Evolutionary conservation across 1,140 invertebrate species (phyloP).

Genomic region (Lineus longissimus): DNA sequence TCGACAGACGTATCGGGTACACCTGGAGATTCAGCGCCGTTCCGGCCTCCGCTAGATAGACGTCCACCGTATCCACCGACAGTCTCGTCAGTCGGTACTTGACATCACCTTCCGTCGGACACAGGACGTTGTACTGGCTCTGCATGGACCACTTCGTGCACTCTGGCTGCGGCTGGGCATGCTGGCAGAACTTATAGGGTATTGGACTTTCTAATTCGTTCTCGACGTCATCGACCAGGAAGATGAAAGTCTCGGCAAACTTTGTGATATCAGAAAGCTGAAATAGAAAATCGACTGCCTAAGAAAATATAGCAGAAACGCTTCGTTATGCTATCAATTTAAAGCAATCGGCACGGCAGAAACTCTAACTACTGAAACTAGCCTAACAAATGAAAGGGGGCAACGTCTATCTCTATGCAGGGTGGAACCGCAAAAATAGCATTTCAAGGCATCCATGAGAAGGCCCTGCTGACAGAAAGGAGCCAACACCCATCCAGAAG

Average conservation of each 20-base stretch:
- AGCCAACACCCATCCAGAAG: too few relatives aligned
- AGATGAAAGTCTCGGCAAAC: constrained; percentile 81
- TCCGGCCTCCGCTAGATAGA: constrained; percentile 84
- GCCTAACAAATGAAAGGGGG: too few relatives aligned
- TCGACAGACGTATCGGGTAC: constrained; percentile 79
- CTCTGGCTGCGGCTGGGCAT: constrained; percentile 71
- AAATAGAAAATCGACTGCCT: constrained; percentile 18
- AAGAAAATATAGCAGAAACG: constrained; percentile 1
- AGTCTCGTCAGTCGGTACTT: constrained; percentile 92
- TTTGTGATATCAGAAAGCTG: constrained; percentile 78
- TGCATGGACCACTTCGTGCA: constrained; percentile 60
- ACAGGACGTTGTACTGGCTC: constrained; percentile 53
- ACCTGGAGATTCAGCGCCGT: constrained; percentile 84
- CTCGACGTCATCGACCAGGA: constrained; percentile 82
- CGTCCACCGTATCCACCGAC: constrained; percentile 84
- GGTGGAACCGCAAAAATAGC: too few relatives aligned
- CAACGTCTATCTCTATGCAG: too few relatives aligned
- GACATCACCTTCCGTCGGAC: constrained; percentile 82
- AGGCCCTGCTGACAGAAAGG: too few relatives aligned
- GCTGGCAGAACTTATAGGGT: constrained; percentile 76
- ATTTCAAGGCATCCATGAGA: too few relatives aligned
- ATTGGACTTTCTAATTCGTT: constrained; percentile 78
- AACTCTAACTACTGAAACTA: not conserved
- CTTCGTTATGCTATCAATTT: not conserved
- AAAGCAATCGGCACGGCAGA: constrained; percentile 52